phyloP scores from a whole-genome alignment of 2,888 invertebrate species.

The Troides helena region DNA sequence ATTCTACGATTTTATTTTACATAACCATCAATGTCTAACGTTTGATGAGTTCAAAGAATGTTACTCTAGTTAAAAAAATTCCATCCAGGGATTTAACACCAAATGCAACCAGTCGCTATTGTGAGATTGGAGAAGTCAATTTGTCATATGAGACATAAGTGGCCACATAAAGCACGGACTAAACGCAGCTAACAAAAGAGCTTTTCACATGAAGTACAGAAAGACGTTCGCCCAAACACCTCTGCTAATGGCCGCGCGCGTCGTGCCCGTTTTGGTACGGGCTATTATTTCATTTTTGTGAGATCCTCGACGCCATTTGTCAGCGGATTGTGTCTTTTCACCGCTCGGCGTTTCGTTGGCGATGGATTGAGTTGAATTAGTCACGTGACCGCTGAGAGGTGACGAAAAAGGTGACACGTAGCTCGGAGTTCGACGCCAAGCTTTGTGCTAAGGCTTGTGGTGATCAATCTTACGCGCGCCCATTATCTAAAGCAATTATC shows the following conservation, averaged over 20 bases:
- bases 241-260: slow-evolving; percentile 73
- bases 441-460: slow-evolving; percentile 59
- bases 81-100: slow-evolving; percentile 50
- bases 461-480: slow-evolving; percentile 65
- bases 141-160: slow-evolving; percentile 75
- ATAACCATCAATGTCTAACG: slow-evolving; percentile 26
- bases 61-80: slow-evolving; percentile 36
- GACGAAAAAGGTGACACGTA: slow-evolving; percentile 78
- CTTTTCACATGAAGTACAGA: slow-evolving; percentile 76
- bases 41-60: slow-evolving; percentile 36
- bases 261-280: slow-evolving; percentile 73
- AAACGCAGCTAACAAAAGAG: slow-evolving; percentile 75
- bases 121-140: slow-evolving; percentile 61
- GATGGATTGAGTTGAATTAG: slow-evolving; percentile 78
- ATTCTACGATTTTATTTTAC: slow-evolving; percentile 3
- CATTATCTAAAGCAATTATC: slow-evolving; percentile 66
- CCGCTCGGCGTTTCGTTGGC: slow-evolving; percentile 66
- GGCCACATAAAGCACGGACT: slow-evolving; percentile 73
- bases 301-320: slow-evolving; percentile 77
- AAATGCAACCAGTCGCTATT: slow-evolving; percentile 62
- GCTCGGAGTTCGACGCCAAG: slow-evolving; percentile 51
- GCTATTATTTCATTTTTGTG: slow-evolving; percentile 78
- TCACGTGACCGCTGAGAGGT: slow-evolving; percentile 75
- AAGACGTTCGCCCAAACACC: slow-evolving; percentile 78
- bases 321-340: slow-evolving; percentile 78